phyloP scores from a whole-genome alignment of 92 coral and sea anemone species.

The Epizoanthus illoricatus region DNA sequence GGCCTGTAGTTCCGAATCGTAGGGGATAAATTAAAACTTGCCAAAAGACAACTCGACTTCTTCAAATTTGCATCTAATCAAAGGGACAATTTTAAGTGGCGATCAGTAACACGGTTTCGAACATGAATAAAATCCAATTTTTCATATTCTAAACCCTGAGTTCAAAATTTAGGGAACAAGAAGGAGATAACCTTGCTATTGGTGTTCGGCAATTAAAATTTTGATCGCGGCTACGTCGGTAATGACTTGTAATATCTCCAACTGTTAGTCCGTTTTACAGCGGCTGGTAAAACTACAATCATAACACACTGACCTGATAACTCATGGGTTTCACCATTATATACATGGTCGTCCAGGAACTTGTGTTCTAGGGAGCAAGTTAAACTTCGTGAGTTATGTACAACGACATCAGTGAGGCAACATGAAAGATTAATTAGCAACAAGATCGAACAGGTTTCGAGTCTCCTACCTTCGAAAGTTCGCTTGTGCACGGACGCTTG shows the following conservation, averaged over 20 bases:
- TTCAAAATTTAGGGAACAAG: neutral
- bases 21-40: slow-evolving; percentile 1
- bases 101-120: neutral
- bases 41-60: slow-evolving; percentile 11
- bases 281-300: neutral
- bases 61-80: slow-evolving; percentile 12
- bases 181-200: neutral
- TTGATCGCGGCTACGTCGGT: neutral
- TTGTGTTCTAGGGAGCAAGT: slow-evolving; percentile 27
- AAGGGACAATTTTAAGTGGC: slow-evolving; percentile 26
- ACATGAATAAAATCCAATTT: neutral
- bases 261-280: slow-evolving; percentile 33
- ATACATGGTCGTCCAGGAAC: slow-evolving; percentile 29
- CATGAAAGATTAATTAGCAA: slow-evolving; percentile 34
- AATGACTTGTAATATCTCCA: slow-evolving; percentile 10
- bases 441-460: neutral
- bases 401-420: neutral
- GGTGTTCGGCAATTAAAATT: slow-evolving; percentile 8
- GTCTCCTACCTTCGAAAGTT: slow-evolving; percentile 15
- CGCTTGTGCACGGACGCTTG: neutral
- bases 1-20: neutral
- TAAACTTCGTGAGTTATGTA: neutral
- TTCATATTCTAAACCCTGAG: neutral
- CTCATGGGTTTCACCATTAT: slow-evolving; percentile 34
- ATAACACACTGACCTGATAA: slow-evolving; percentile 24